Conservation (phyloP, 2,113 vertebrate genomes). For the Eulacestoma nigropectus region DNA sequence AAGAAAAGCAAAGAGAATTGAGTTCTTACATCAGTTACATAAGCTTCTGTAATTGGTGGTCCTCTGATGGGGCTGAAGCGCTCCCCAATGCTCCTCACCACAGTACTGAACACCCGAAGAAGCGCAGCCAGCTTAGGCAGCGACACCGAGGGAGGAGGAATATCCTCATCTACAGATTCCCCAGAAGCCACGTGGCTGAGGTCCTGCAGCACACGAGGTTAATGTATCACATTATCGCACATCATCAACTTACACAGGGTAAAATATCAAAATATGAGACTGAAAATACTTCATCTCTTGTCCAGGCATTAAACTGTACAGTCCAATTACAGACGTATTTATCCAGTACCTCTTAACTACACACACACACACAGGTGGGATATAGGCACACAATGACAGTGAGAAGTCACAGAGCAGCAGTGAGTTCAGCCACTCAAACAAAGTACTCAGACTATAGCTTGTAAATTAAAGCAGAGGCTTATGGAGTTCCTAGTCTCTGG, state of each 20-base stretch:
- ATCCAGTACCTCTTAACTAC: neutral
- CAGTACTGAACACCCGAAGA: constrained; percentile 94
- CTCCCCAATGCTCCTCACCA: constrained; percentile 96
- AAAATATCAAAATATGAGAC: neutral
- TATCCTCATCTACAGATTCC: constrained; percentile 88
- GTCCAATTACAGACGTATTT: neutral
- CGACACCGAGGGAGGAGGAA: constrained; percentile 93
- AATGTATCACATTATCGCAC: neutral
- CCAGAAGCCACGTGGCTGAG: constrained; percentile 90
- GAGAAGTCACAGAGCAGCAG: neutral
- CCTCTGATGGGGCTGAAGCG: constrained; percentile 92
- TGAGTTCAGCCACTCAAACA: neutral
- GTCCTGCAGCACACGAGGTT: constrained; percentile 75
- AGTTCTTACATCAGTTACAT: constrained; percentile 90
- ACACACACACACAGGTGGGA: rapidly evolving
- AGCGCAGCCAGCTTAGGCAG: constrained; percentile 94
- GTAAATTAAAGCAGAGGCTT: neutral
- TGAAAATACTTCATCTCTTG: neutral
- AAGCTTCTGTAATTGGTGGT: constrained; percentile 91
- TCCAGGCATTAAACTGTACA: neutral
- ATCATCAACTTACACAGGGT: neutral
- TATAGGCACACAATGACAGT: neutral
- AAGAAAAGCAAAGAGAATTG: rapidly evolving
- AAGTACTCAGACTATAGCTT: neutral
- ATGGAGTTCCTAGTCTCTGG: neutral